Percentiles rank a stretch among this genome's conserved stretches.
Conservation (phyloP, 2,113 vertebrate genomes). For the Propithecus coquereli region DNA sequence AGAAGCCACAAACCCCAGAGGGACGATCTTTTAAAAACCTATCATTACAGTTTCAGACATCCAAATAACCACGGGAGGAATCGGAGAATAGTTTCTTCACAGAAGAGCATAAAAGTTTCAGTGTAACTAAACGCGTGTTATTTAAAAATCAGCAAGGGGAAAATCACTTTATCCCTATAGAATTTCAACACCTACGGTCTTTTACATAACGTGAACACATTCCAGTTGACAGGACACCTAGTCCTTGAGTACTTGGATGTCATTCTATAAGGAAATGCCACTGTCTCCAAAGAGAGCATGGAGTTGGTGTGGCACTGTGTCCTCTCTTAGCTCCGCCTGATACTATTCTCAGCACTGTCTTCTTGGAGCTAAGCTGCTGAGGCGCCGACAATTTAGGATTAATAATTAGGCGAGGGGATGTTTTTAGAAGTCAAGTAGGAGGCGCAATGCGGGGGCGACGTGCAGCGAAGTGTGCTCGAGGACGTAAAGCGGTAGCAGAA, state of each 20-base stretch:
- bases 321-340: slow-evolving; percentile 1
- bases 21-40: background rate
- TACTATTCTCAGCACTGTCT: slow-evolving; percentile 55
- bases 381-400: slow-evolving; percentile 49
- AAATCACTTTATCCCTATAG: background rate
- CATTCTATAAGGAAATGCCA: background rate
- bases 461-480: background rate
- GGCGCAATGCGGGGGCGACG: slow-evolving; percentile 38
- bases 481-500: slow-evolving; percentile 8
- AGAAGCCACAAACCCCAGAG: slow-evolving; percentile 6
- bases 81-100: background rate
- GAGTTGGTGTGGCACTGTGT: background rate
- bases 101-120: background rate
- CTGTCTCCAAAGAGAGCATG: background rate
- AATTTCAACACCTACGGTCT: background rate
- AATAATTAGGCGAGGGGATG: slow-evolving; percentile 66
- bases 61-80: background rate
- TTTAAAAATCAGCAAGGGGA: background rate
- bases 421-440: slow-evolving; percentile 74
- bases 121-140: background rate
- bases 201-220: background rate
- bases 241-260: background rate
- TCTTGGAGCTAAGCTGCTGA: slow-evolving; percentile 20
- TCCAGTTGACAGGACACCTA: background rate
- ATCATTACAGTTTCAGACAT: background rate